Evolutionary conservation across 2,888 invertebrate genomes (phyloP), one percentile per base, ranked within the genome.

Genomic region (Latheticus oryzae): DNA sequence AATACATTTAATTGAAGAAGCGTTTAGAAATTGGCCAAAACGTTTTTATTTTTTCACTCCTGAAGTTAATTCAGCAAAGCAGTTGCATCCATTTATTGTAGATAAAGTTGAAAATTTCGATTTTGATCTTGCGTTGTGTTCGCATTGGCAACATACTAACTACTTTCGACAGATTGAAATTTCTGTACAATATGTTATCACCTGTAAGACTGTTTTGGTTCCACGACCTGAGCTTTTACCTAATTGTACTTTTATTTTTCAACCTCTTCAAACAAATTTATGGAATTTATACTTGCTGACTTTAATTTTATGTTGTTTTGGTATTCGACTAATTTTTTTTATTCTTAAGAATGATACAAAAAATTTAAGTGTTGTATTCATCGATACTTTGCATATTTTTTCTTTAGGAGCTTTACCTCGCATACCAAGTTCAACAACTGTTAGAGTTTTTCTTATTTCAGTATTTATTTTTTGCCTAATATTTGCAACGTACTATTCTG

Each of bases 401-500:
- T 28, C 28, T 2, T 5, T 42, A 4, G 42, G 42, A 16, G n/a
- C 28, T n/a, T 16, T 42, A 5, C 5, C 4, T 4, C 2, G 15
- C 12, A 42, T 26, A 1, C 42, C 17, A 1, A 2, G 17, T 17
- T 7, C 5, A 8, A 2, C 5, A 16, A 2, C 28, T 1, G 8
- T 12, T 3, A 42, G 28, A 28, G 2, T 42, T 5, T 9, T 16
- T 17, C 9, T 42, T 13, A 28, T 17, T 9, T 9, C 5, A 3
- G 7, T 28, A 4, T 28, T 26, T 2, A 17, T 60, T 33, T 61
- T 60, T 21, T 54, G 60, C 17, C 32, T 58, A n/a, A 9, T 68
- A 12, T 42, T 64, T 15, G 57, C 56, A 4, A 62, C 60, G 0
- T 61, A 61, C 23, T 67, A 67, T 21, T 64, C 62, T 3, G 65